These are phyloP conservation scores for Labeo rohita DNA, from an alignment of 2,113 vertebrate genomes.

Conservation along the genomic window DNA sequence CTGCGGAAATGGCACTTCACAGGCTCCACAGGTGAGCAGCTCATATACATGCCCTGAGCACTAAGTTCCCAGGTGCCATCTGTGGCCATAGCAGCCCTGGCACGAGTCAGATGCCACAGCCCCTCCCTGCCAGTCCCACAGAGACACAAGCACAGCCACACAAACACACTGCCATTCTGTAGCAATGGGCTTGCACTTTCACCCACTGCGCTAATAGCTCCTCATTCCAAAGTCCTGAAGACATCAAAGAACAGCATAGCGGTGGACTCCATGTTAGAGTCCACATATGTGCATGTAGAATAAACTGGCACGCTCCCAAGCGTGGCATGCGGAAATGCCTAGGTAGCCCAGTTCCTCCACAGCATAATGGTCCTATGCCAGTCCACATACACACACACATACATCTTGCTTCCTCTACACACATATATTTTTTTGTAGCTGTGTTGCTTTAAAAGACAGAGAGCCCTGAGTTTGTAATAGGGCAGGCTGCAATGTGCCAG, in stretches of 20 bases:
- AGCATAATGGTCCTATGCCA: constrained; percentile 3
- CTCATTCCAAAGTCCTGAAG: constrained; percentile 16
- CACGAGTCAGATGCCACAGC: constrained; percentile 27
- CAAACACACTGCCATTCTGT: neutral
- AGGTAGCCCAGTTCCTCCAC: constrained; percentile 10
- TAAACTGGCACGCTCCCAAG: constrained; percentile 9
- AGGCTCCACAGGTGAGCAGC: constrained; percentile 52
- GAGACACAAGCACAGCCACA: constrained; percentile 7
- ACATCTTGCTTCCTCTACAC: neutral
- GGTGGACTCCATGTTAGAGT: constrained; percentile 19
- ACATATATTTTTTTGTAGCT: neutral
- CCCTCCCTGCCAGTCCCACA: constrained; percentile 6
- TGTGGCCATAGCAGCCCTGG: constrained; percentile 47
- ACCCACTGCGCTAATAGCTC: neutral
- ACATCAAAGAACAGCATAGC: constrained; percentile 23
- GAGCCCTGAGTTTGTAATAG: neutral
- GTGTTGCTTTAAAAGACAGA: neutral
- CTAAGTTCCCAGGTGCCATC: constrained; percentile 50
- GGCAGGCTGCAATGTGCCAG: neutral
- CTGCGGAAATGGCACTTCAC: constrained; percentile 44
- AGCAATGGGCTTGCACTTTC: constrained; percentile 11
- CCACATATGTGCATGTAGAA: constrained; percentile 24
- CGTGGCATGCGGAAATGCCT: constrained; percentile 17
- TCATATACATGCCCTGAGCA: constrained; percentile 48
- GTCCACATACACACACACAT: neutral